Base-by-base conservation (phyloP, 2,113 vertebrate genomes). In the Epinephelus cyanopodus region DNA sequence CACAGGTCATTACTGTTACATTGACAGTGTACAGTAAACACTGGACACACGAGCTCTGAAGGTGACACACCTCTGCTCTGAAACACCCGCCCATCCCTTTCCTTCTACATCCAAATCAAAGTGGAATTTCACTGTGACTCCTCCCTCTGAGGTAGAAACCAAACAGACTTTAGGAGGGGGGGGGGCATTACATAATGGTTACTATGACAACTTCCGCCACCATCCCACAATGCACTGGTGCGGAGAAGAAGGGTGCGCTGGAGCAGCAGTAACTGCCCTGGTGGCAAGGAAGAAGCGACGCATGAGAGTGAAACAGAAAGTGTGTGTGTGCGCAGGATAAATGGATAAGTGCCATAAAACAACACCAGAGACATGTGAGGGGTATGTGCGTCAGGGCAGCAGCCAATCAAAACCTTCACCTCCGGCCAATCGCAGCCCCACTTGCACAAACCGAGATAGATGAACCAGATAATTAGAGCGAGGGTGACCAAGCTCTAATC, bases 221-320 rank as follows among this genome's bases (percentile, higher is more conserved):
- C 82, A 76, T 89, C 87, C 92, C 82, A 93, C 77, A 90, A 86
- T 78, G 81, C 90, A 90, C 66, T 71, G 62, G 77, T 74, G 77
- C 65, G 25, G 64, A 69, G 56, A 81, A 68, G 74, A 88, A 77
- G 42, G 79, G 80, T 84, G 82, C 25, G 48, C 25, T 79, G 82
- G 75, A 74, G 89, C 87, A 78, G 89, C 74, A 93, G 48, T 86
- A 90, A 92, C 66, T 77, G 83, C 48, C 79, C 80, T 68, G 79
- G 73, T 76, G 74, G 81, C 12, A 14, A 61, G 62, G 57, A 79
- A 65, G 79, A 84, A 21, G 68, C 4, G 13, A 12, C 19, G 76
- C 70, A 63, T 18, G 39, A 65, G 74, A 69, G 70, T 11, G 0
- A 86, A 79, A 68, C 37, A 48, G 68, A 71, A 57, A 71, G 8